These are phyloP conservation scores for Anas platyrhynchos DNA, from an alignment of 2,113 vertebrate species.

Conservation along the genomic window DNA sequence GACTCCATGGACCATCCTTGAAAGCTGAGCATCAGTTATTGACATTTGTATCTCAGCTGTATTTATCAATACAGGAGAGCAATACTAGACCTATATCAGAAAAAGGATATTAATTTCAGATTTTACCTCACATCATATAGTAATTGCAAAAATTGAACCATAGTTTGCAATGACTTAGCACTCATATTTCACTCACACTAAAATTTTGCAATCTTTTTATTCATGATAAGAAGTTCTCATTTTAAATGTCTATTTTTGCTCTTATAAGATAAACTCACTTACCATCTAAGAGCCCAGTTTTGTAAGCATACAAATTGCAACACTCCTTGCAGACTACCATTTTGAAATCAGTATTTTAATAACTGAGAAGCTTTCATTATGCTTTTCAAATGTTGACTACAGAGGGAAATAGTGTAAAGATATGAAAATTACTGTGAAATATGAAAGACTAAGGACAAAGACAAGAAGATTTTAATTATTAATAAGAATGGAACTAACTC, in stretches of 20 bases:
- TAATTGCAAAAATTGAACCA: neutral
- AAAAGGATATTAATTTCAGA: neutral
- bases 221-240: neutral
- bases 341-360: conserved; percentile 12
- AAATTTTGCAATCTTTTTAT: neutral
- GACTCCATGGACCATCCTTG: neutral
- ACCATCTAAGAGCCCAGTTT: neutral
- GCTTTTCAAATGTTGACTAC: neutral
- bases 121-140: neutral
- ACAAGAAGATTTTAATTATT: conserved; percentile 42
- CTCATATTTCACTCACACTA: neutral
- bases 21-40: conserved; percentile 17
- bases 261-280: neutral
- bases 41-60: neutral
- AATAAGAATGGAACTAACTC: conserved; percentile 29
- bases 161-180: neutral
- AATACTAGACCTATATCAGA: neutral
- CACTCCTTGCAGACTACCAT: neutral
- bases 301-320: neutral
- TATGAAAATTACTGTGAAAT: neutral
- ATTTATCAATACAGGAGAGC: neutral
- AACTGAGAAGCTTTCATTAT: neutral
- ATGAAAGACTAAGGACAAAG: conserved; percentile 38
- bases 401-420: neutral
- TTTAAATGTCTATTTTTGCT: neutral